Percentiles rank a stretch among this genome's conserved stretches.
Conservation (phyloP, 2,113 vertebrate species). For the Oreochromis tanganicae region DNA sequence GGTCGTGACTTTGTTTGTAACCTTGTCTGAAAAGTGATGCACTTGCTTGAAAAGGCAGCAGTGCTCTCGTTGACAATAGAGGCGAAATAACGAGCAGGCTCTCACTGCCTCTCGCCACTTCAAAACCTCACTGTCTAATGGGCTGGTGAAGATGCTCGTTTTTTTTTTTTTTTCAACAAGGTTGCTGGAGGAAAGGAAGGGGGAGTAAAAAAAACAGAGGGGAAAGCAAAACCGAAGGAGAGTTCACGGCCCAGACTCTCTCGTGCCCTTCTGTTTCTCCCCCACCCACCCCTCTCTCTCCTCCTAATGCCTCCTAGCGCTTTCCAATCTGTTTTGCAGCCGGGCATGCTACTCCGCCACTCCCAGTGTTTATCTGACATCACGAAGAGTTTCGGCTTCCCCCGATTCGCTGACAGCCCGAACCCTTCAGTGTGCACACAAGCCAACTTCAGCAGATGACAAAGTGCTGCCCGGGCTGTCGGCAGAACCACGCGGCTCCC, state of each 20-base stretch:
- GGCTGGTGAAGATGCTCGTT: constrained; percentile 8
- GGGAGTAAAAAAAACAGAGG: neutral
- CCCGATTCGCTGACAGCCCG: constrained; percentile 22
- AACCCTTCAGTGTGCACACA: constrained; percentile 23
- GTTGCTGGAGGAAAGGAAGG: neutral
- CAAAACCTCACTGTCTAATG: constrained; percentile 43
- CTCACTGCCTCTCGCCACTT: constrained; percentile 37
- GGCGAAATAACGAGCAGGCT: constrained; percentile 46
- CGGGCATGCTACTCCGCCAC: neutral
- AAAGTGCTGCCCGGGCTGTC: constrained; percentile 33
- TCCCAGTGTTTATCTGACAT: constrained; percentile 52
- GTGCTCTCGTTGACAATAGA: constrained; percentile 45
- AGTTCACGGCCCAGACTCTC: constrained; percentile 29
- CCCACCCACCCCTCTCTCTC: neutral
- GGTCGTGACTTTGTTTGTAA: constrained; percentile 34
- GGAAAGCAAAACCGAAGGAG: constrained; percentile 23
- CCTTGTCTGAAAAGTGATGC: constrained; percentile 35
- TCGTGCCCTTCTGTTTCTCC: constrained; percentile 6
- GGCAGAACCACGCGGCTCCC: constrained; percentile 43
- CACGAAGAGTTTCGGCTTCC: constrained; percentile 27
- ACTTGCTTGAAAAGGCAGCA: constrained; percentile 29
- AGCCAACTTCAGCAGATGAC: constrained; percentile 48
- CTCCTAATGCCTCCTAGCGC: constrained; percentile 27
- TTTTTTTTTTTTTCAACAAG: neutral
- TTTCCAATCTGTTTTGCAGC: constrained; percentile 59